A percentile compares a stretch with the other conserved stretches of the same genome.
Conservation (phyloP, 2,797 vertebrate species). For the Craterocephalus amniculus region DNA sequence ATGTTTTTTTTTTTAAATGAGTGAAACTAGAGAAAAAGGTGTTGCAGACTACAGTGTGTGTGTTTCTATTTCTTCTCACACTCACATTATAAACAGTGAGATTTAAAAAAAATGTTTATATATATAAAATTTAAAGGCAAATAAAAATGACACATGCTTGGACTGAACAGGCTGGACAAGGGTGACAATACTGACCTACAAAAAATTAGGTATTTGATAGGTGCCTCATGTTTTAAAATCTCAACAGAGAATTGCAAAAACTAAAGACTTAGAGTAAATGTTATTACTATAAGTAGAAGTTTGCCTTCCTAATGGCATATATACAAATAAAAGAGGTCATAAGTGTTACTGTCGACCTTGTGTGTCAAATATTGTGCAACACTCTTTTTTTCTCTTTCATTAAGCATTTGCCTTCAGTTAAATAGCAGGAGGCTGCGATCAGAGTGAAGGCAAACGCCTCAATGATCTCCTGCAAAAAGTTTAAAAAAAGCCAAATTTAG, state of each 20-base stretch:
- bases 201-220: slow-evolving; percentile 30
- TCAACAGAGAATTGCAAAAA: slow-evolving; percentile 13
- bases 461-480: slow-evolving; percentile 53
- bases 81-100: slow-evolving; percentile 9
- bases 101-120: background rate
- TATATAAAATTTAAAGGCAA: background rate
- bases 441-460: slow-evolving; percentile 49
- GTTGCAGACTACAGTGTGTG: slow-evolving; percentile 32
- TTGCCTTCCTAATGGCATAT: slow-evolving; percentile 35
- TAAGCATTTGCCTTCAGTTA: slow-evolving; percentile 67
- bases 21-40: slow-evolving; percentile 10
- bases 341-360: slow-evolving; percentile 33
- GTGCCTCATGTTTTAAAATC: slow-evolving; percentile 21
- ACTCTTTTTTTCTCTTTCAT: slow-evolving; percentile 72
- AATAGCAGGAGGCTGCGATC: slow-evolving; percentile 68
- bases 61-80: slow-evolving; percentile 37
- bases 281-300: slow-evolving; percentile 16
- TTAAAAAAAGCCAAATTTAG: slow-evolving; percentile 48
- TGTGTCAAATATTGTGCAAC: slow-evolving; percentile 57
- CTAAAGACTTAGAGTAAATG: slow-evolving; percentile 8
- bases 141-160: slow-evolving; percentile 6
- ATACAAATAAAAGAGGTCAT: slow-evolving; percentile 24
- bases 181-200: slow-evolving; percentile 44
- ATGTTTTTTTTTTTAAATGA: slow-evolving; percentile 34
- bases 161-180: slow-evolving; percentile 45